A percentile compares a stretch with the other conserved stretches of the same genome.
phyloP scores from a whole-genome alignment of 2,888 invertebrate genomes.

The Nymphalis urticae region DNA sequence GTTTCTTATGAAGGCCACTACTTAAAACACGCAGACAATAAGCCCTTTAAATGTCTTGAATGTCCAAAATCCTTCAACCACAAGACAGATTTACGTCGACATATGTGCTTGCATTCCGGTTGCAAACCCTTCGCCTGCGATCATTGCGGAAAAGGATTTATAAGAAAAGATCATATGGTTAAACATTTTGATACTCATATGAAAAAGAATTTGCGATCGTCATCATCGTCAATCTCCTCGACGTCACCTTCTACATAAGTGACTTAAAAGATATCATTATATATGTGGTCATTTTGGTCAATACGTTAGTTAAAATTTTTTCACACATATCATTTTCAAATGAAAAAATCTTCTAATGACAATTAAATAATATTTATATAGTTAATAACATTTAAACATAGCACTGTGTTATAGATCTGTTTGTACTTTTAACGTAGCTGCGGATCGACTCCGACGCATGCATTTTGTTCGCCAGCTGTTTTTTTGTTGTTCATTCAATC shows the following conservation, averaged over 20 bases:
- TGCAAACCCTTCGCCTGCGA: constrained; percentile 91
- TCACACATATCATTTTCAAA: constrained; percentile 60
- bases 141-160: constrained; percentile 92
- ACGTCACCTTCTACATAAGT: constrained; percentile 48
- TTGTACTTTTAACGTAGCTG: constrained; percentile 45
- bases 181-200: constrained; percentile 92
- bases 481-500: constrained; percentile 74
- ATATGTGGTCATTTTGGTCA: constrained; percentile 27
- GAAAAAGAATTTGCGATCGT: constrained; percentile 77
- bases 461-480: constrained; percentile 59
- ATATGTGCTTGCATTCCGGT: constrained; percentile 93
- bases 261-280: constrained; percentile 18
- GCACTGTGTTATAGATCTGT: constrained; percentile 46
- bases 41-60: constrained; percentile 91
- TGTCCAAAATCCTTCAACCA: constrained; percentile 95
- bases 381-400: constrained; percentile 44
- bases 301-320: constrained; percentile 35
- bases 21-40: constrained; percentile 89
- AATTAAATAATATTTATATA: constrained; percentile 46
- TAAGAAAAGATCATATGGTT: constrained; percentile 94
- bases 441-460: constrained; percentile 54
- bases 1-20: constrained; percentile 87
- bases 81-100: constrained; percentile 93
- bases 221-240: constrained; percentile 57
- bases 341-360: constrained; percentile 43